Evolutionary conservation across 2,113 vertebrate species (phyloP).

Genomic region (Aldabrachelys gigantea): DNA sequence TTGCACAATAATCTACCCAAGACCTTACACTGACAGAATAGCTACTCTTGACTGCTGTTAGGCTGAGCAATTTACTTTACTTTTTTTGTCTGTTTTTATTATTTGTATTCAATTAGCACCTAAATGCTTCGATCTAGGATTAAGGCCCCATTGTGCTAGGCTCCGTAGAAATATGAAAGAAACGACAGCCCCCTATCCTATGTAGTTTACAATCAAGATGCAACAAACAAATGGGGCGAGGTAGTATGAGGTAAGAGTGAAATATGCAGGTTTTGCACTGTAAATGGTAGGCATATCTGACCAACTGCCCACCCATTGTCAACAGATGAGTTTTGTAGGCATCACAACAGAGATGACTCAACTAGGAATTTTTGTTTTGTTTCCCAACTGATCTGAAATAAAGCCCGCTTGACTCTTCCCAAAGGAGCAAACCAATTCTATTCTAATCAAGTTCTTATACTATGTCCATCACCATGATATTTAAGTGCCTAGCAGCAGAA

Average conservation of each 20-base stretch:
- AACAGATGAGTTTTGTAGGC: background rate
- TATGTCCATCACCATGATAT: too few relatives aligned
- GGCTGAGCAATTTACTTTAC: too few relatives aligned
- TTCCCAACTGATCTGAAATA: too few relatives aligned
- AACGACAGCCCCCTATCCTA: rapidly evolving
- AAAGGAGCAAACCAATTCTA: too few relatives aligned
- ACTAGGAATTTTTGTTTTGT: background rate
- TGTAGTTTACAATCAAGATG: rapidly evolving
- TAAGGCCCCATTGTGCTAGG: background rate
- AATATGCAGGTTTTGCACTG: rapidly evolving
- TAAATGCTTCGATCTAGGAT: background rate
- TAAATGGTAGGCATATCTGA: background rate
- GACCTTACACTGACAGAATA: too few relatives aligned
- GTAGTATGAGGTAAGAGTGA: rapidly evolving
- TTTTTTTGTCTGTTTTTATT: background rate
- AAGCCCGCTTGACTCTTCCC: too few relatives aligned
- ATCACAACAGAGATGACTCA: background rate
- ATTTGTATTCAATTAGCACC: rapidly evolving
- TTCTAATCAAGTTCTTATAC: too few relatives aligned
- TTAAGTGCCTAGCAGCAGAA: too few relatives aligned
- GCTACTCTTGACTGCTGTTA: too few relatives aligned
- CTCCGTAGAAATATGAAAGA: rapidly evolving
- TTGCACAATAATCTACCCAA: too few relatives aligned
- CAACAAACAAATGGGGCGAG: background rate
- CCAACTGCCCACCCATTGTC: background rate